These are phyloP conservation scores for Aplysia californica DNA, from an alignment of 1,140 invertebrate genomes.

Conservation along the genomic window DNA sequence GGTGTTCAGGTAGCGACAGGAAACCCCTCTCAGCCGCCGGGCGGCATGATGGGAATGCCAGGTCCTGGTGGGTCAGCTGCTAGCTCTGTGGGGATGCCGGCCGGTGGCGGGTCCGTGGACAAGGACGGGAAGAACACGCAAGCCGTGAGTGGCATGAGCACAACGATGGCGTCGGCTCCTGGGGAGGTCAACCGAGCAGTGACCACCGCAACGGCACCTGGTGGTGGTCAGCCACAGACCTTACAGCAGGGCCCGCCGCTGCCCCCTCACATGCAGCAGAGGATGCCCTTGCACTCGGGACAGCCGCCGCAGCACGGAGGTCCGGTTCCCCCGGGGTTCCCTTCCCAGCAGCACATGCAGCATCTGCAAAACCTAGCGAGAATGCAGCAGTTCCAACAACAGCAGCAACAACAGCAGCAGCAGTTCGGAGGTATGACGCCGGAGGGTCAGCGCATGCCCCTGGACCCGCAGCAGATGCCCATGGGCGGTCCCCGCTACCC, in stretches of 20 bases:
- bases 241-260: not conserved
- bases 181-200: no score
- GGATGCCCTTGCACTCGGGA: constrained; percentile 17
- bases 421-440: constrained; percentile 15
- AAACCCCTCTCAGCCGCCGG: not conserved
- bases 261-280: constrained; percentile 2
- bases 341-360: constrained; percentile 19
- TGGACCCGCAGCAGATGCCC: constrained; percentile 11
- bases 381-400: constrained; percentile 28
- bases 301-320: constrained; percentile 8
- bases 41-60: not conserved
- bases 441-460: constrained; percentile 3
- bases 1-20: no score
- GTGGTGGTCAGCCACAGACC: not conserved
- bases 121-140: no score
- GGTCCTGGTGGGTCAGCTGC: not conserved
- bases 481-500: constrained; percentile 17
- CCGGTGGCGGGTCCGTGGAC: not conserved
- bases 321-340: not conserved
- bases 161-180: not conserved
- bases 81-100: not conserved
- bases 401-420: constrained; percentile 27
- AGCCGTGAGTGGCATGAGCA: no score
- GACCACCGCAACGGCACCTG: no score
- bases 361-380: constrained; percentile 26